Evolutionary conservation across 2,888 invertebrate genomes (phyloP).

Genomic region (Argynnis bischoffii): DNA sequence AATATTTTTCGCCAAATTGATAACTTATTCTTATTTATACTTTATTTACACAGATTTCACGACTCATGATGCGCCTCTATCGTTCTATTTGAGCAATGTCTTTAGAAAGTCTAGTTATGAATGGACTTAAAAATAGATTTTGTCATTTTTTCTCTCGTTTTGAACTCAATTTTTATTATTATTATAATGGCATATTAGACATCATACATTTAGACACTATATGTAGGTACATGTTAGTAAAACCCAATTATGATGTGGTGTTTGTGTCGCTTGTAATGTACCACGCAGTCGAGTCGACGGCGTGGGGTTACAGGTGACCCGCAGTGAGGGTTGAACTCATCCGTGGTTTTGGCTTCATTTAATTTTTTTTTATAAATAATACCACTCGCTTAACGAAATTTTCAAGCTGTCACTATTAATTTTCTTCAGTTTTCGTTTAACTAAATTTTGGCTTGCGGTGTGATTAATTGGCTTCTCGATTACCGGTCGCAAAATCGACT

Average conservation of each 20-base stretch:
- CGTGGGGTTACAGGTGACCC: constrained; percentile 16
- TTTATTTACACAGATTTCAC: no score
- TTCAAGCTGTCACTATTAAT: constrained; percentile 75
- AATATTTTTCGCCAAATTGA: neutral
- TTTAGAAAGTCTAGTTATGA: neutral
- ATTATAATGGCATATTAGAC: neutral
- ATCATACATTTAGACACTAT: neutral
- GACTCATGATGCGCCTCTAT: constrained; percentile 1
- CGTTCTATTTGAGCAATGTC: neutral
- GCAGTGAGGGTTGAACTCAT: constrained; percentile 55
- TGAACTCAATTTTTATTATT: neutral
- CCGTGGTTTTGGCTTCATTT: constrained; percentile 81
- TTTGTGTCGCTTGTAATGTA: constrained; percentile 16
- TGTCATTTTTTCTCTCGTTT: no score
- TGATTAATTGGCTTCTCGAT: constrained; percentile 76
- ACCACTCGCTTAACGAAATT: constrained; percentile 78
- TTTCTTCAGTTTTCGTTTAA: constrained; percentile 70
- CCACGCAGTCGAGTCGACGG: neutral
- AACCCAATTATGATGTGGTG: constrained; percentile 38
- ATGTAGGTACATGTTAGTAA: constrained; percentile 8
- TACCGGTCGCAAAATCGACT: constrained; percentile 48
- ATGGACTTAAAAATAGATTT: no score
- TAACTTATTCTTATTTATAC: neutral
- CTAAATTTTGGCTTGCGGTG: constrained; percentile 80
- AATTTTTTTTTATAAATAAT: constrained; percentile 67